Base-by-base conservation (phyloP, 1,140 invertebrate species). In the Amphibalanus amphitrite region DNA sequence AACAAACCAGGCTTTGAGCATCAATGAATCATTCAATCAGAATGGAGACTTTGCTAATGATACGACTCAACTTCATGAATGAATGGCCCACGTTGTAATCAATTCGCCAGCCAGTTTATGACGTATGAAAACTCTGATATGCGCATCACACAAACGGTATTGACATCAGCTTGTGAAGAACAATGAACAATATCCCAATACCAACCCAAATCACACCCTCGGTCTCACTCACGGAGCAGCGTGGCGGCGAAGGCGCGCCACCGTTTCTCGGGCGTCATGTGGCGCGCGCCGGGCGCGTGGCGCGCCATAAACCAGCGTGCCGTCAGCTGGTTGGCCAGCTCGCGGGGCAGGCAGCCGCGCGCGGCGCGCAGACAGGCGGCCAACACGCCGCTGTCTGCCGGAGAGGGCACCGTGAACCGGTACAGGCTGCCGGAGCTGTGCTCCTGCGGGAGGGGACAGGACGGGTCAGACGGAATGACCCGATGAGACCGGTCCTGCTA, bases 271-370 rank as follows among this genome's bases (percentile, higher is more conserved):
- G 85, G 85, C 40, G 87, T 88, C 68, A 91, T 83, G 75, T 93
- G 88, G 75, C 89, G 85, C 0, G 89, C 87, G 0, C 92, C 92
- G 0, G 92, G 90, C 6, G 91, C 88, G 83, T 95, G 95, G 69
- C 91, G 82, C 0, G 86, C 84, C 0, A 88, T 86, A 77, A 94
- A 96, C 92, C 93, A 96, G 78, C 88, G 88, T 47, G 89, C 86
- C 68, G 93, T 82, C 0, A 94, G 81, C 76, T 89, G 86, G 77
- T 93, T 85, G 28, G 88, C 86, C 30, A 88, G 77, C 74, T 93
- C 90, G 75, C 84, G 84, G 29, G 88, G 90, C 71, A 95, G 79
- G 29, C 91, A 84, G 74, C 87, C 85, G 72, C 86, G 85, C 26
- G 95, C 78, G 0, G 88, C 88, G 73, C 84, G 80, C 28, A 94